These are phyloP conservation scores for Tupaia chinensis DNA, from an alignment of 2,113 vertebrate genomes.

Conservation along the genomic window DNA sequence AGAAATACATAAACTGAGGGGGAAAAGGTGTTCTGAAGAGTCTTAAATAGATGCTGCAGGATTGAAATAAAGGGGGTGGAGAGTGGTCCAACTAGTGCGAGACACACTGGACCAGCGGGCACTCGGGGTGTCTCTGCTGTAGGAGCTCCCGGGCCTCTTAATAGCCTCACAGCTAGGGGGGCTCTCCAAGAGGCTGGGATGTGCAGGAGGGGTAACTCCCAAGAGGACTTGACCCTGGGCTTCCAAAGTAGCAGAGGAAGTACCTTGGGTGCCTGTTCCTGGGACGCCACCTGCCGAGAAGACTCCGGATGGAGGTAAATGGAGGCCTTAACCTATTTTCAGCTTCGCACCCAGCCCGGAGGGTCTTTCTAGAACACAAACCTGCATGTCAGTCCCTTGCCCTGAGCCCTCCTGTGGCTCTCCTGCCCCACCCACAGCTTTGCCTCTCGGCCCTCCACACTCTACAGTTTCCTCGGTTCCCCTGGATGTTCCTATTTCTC, in stretches of 20 bases:
- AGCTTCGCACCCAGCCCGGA: background rate
- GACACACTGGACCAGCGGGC: too few relatives aligned
- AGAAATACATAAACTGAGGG: background rate
- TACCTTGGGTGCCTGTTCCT: background rate
- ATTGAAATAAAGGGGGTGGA: background rate
- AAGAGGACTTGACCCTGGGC: background rate
- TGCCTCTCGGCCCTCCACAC: background rate
- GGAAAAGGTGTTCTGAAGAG: background rate
- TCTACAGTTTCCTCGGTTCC: background rate
- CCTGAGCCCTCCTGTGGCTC: background rate
- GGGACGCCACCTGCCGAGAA: background rate
- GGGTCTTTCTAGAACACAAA: background rate
- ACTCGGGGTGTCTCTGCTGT: background rate
- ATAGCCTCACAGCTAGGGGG: accelerated
- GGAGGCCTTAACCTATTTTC: background rate
- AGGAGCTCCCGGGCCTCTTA: background rate
- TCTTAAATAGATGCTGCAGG: background rate
- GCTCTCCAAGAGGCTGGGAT: background rate
- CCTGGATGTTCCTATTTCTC: background rate
- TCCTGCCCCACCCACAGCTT: background rate
- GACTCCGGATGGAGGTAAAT: background rate
- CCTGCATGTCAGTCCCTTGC: background rate
- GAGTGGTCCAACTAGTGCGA: background rate
- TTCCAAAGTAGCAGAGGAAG: background rate
- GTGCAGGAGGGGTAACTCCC: background rate